These are phyloP conservation scores for Dryococelus australis DNA, from an alignment of 2,888 invertebrate species.

Conservation along the genomic window DNA sequence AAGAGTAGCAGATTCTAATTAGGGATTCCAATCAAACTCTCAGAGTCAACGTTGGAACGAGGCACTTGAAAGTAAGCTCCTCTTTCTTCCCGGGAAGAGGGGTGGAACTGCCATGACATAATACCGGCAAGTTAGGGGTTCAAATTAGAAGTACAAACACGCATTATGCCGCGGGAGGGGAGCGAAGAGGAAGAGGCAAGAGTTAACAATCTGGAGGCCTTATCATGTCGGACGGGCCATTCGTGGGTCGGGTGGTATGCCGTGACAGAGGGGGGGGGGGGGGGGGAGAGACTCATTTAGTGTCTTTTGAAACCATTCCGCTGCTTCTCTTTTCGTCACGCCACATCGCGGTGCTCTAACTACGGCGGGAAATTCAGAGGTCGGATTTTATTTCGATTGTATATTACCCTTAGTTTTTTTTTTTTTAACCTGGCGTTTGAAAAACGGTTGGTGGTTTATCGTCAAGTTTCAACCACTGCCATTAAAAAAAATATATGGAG, in stretches of 20 bases:
- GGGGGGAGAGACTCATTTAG: not conserved
- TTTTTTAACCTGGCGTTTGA: too few species aligned
- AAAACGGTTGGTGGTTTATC: too few species aligned
- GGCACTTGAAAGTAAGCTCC: slow-evolving; percentile 34
- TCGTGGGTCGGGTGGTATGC: not conserved
- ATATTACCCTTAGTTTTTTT: not conserved
- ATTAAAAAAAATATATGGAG: too few species aligned
- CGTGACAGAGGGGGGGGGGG: not conserved
- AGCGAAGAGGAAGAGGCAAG: not conserved
- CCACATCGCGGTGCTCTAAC: not conserved
- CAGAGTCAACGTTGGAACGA: slow-evolving; percentile 29
- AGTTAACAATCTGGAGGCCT: not conserved
- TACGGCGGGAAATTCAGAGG: not conserved
- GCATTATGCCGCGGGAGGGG: slow-evolving; percentile 27
- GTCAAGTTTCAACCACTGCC: too few species aligned
- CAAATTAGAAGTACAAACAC: slow-evolving; percentile 38
- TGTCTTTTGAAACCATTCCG: slow-evolving; percentile 4
- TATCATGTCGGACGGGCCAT: not conserved
- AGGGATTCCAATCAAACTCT: slow-evolving; percentile 39
- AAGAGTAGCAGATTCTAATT: slow-evolving; percentile 37
- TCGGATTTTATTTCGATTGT: not conserved
- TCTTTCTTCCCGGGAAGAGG: not conserved
- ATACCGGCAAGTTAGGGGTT: slow-evolving; percentile 31
- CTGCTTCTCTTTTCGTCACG: not conserved
- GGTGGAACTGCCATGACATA: slow-evolving; percentile 12